phyloP scores from a whole-genome alignment of 2,113 vertebrate species.

The Saccopteryx leptura region DNA sequence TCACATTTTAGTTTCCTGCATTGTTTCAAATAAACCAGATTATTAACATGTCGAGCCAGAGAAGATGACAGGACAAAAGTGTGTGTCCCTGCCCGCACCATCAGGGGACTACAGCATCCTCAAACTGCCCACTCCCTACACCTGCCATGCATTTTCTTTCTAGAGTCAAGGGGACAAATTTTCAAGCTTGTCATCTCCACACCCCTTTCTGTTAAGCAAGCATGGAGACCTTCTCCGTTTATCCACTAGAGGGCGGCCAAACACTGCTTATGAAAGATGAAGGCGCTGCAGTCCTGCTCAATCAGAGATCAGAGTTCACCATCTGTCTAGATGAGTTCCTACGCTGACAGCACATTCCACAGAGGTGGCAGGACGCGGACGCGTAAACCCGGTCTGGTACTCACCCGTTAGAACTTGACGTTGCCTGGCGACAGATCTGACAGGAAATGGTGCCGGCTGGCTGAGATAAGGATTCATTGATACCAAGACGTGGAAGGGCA shows the following conservation, averaged over 20 bases:
- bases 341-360: not conserved
- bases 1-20: not conserved
- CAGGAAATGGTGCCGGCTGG: not conserved
- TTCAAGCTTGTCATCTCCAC: not conserved
- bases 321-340: not conserved
- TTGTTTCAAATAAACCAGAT: not conserved
- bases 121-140: not conserved
- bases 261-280: not conserved
- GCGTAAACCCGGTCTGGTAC: not conserved
- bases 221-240: fast-evolving
- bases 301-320: not conserved
- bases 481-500: not conserved
- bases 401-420: not conserved
- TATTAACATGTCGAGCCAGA: not conserved
- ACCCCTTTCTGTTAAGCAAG: not conserved
- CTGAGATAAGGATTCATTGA: not conserved
- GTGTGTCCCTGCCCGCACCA: not conserved
- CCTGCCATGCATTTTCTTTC: not conserved
- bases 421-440: slow-evolving; percentile 7
- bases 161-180: not conserved
- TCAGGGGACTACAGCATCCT: not conserved
- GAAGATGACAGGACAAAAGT: not conserved
- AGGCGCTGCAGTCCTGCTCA: fast-evolving
- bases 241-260: slow-evolving; percentile 72
- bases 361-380: not conserved